Evolutionary conservation across 1,140 invertebrate genomes (phyloP), one percentile per base, ranked within the genome.

Genomic region (Chlorops oryzae): DNA sequence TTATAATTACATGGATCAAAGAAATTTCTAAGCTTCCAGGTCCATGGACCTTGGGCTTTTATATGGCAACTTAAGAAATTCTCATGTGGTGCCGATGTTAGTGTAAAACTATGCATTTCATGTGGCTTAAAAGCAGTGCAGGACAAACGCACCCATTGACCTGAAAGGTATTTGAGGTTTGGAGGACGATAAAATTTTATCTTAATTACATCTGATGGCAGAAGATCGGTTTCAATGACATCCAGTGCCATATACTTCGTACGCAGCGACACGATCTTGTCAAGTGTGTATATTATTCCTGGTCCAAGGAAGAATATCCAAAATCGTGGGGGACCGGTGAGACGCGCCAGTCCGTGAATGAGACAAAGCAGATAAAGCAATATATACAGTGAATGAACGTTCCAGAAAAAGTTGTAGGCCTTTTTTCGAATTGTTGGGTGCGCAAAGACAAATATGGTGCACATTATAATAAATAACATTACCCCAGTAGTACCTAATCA

Each of bases 41-140:
- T 99, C 96, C 96, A 99, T 0, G 96, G 96, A 1, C 96, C 96
- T 70, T 96, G 92, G 0, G 93, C 93, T 74, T 98, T 96, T 53
- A 99, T 98, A 70, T 99, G 96, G 58, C 96, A 92, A 2, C 92
- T 96, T 1, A 99, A 76, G 62, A 88, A 96, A 72, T 98, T 96
- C 70, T 98, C 94, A 62, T 99, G 96, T 0, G 96, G 96, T 2
- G 95, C 95, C 12, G 96, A 98, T 1, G 96, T 99, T 37, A 99
- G 73, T 0, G 96, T 99, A 63, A 99, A 97, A 1, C 95, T 96
- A 73, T 99, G 96, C 74, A 92, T 97, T 71, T 99, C 96, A 55
- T 92, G 86, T 18, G 86, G 85, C 47, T 86, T 82, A 61, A 98
- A 95, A 0, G 87, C 85, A 0, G 92, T 95, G 64, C 96, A 99